A percentile compares a stretch with the other conserved stretches of the same genome.
Evolutionary conservation across 2,888 invertebrate genomes (phyloP).

Genomic region (Lasiommata megera): DNA sequence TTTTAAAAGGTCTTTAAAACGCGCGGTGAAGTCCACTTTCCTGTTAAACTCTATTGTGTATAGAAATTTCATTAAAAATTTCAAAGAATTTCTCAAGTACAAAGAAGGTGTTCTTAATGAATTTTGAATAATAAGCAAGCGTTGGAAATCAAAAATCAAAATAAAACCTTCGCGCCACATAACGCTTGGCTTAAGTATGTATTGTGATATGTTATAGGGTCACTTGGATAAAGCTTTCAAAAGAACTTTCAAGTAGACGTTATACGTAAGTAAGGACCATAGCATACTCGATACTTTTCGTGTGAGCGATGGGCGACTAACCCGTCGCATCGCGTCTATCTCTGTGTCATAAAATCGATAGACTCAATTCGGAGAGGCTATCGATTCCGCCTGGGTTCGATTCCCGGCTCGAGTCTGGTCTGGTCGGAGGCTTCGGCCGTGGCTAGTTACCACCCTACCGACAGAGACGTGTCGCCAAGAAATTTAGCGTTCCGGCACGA

Average conservation of each 20-base stretch:
- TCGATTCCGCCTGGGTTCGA: too few relatives aligned
- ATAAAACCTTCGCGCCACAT: neutral
- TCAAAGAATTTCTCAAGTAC: neutral
- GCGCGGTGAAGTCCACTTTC: neutral
- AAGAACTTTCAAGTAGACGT: neutral
- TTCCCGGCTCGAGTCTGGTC: too few relatives aligned
- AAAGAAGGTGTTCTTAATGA: conserved; percentile 7
- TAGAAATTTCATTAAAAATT: neutral
- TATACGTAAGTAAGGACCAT: too few relatives aligned
- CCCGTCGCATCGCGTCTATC: too few relatives aligned
- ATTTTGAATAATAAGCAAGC: conserved; percentile 4
- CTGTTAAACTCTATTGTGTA: conserved; percentile 1
- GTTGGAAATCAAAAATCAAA: conserved; percentile 10
- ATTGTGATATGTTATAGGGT: conserved; percentile 3
- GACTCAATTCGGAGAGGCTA: too few relatives aligned
- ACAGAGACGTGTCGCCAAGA: too few relatives aligned
- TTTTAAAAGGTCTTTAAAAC: neutral
- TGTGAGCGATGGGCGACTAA: too few relatives aligned
- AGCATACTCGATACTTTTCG: too few relatives aligned
- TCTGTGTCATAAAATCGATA: too few relatives aligned
- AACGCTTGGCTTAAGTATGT: neutral
- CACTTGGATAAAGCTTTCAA: neutral
- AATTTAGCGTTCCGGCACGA: too few relatives aligned
- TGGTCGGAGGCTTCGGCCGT: too few relatives aligned
- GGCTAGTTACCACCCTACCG: too few relatives aligned